Conservation (phyloP, 1,140 invertebrate genomes). For the Macrobrachium rosenbergii region DNA sequence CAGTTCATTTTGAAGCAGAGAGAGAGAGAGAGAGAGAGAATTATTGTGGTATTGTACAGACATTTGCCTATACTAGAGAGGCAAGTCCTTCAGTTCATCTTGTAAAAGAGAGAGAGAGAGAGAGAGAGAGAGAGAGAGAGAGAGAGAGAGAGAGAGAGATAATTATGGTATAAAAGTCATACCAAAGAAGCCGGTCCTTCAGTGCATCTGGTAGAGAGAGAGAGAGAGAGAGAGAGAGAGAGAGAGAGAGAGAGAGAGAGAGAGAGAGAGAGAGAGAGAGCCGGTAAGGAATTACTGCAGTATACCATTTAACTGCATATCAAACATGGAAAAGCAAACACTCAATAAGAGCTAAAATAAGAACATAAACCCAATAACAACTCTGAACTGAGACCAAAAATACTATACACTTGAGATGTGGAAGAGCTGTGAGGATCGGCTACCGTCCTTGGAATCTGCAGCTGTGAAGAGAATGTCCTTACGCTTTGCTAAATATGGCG, state of each 20-base stretch:
- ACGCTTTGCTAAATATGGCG: too few species aligned
- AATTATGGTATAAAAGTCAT: not conserved
- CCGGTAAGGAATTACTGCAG: not conserved
- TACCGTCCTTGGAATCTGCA: too few species aligned
- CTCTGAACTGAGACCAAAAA: not conserved
- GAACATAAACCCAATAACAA: not conserved
- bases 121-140: not conserved
- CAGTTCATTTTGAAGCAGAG: too few species aligned
- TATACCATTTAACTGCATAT: not conserved
- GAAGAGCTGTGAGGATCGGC: too few species aligned
- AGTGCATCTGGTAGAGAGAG: not conserved
- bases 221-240: conserved; percentile 7
- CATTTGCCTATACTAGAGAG: too few species aligned
- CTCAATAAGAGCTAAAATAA: not conserved
- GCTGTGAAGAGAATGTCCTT: too few species aligned
- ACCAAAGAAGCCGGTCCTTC: not conserved
- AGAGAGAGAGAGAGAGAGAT: conserved; percentile 8
- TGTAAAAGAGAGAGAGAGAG: too few species aligned
- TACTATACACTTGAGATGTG: too few species aligned
- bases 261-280: conserved; percentile 9
- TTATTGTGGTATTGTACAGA: too few species aligned
- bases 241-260: conserved; percentile 10
- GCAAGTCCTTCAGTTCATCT: too few species aligned
- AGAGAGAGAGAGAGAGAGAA: too few species aligned
- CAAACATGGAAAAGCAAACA: not conserved